Conservation (phyloP, 2,888 invertebrate species). For the Drosophila mulleri region DNA sequence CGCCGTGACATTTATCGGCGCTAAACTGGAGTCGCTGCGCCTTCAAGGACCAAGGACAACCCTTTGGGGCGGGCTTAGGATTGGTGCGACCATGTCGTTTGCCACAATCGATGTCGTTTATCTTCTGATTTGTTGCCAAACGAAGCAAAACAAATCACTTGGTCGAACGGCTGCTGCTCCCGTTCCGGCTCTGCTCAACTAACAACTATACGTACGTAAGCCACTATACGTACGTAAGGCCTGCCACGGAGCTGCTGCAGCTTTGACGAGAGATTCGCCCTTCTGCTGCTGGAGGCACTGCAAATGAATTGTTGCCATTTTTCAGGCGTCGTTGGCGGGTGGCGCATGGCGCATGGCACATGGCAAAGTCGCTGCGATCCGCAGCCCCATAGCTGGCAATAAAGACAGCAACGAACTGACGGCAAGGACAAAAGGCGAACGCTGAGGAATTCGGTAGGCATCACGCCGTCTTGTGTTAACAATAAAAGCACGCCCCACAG, state of each 20-base stretch:
- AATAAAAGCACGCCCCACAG: slow-evolving; percentile 59
- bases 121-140: slow-evolving; percentile 79
- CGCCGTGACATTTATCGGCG: slow-evolving; percentile 50
- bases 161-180: slow-evolving; percentile 59
- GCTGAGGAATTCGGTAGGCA: slow-evolving; percentile 55
- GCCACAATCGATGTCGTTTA: slow-evolving; percentile 78
- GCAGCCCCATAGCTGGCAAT: slow-evolving; percentile 52
- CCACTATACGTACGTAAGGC: slow-evolving; percentile 44
- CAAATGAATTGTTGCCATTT: slow-evolving; percentile 77
- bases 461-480: slow-evolving; percentile 69
- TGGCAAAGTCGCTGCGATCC: slow-evolving; percentile 40
- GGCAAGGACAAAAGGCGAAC: slow-evolving; percentile 44
- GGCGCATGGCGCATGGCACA: slow-evolving; percentile 26
- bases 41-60: slow-evolving; percentile 27
- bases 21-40: slow-evolving; percentile 24
- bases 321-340: slow-evolving; percentile 67
- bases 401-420: slow-evolving; percentile 62
- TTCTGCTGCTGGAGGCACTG: slow-evolving; percentile 43
- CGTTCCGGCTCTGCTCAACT: slow-evolving; percentile 36
- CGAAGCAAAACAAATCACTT: slow-evolving; percentile 78
- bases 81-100: slow-evolving; percentile 64
- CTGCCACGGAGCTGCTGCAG: slow-evolving; percentile 52
- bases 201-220: slow-evolving; percentile 56
- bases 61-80: slow-evolving; percentile 33
- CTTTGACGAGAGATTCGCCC: slow-evolving; percentile 12